These are phyloP conservation scores for Sarcophaga peregrina DNA, from an alignment of 1,140 invertebrate species.

Conservation along the genomic window DNA sequence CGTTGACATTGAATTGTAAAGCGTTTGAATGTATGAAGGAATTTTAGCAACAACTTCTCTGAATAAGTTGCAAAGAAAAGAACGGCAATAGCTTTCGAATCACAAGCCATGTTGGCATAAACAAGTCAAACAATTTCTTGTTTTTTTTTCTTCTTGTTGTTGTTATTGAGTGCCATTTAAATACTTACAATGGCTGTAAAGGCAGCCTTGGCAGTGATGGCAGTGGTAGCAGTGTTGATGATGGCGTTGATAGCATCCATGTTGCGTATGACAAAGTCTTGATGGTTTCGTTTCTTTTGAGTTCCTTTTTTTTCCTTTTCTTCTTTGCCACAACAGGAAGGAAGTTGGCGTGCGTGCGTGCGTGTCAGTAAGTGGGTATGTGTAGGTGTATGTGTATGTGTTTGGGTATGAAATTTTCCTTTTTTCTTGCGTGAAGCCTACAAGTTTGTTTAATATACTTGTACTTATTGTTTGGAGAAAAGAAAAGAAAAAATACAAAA, in stretches of 20 bases:
- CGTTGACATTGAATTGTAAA: too few relatives aligned
- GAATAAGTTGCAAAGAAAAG: not conserved
- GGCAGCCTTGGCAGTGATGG: not conserved
- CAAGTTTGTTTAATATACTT: constrained; percentile 14
- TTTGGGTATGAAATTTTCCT: not conserved
- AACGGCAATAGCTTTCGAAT: not conserved
- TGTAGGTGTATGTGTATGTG: not conserved
- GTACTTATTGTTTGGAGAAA: not conserved
- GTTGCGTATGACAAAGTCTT: not conserved
- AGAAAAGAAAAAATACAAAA: not conserved
- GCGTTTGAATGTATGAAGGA: not conserved
- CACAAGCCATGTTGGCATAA: not conserved
- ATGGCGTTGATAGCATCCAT: too few relatives aligned
- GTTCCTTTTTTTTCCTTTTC: not conserved
- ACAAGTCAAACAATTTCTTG: constrained; percentile 1
- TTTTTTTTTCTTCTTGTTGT: too few relatives aligned
- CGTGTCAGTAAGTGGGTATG: not conserved
- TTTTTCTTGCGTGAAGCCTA: constrained; percentile 23
- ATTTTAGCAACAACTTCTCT: not conserved
- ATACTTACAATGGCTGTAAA: too few relatives aligned
- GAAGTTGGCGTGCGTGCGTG: not conserved
- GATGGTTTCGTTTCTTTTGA: too few relatives aligned
- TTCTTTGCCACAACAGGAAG: constrained; percentile 16
- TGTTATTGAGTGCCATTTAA: too few relatives aligned
- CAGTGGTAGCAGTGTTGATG: not conserved